Evolutionary conservation across 2,113 vertebrate genomes (phyloP).

Genomic region (Melanerpes formicivorus): DNA sequence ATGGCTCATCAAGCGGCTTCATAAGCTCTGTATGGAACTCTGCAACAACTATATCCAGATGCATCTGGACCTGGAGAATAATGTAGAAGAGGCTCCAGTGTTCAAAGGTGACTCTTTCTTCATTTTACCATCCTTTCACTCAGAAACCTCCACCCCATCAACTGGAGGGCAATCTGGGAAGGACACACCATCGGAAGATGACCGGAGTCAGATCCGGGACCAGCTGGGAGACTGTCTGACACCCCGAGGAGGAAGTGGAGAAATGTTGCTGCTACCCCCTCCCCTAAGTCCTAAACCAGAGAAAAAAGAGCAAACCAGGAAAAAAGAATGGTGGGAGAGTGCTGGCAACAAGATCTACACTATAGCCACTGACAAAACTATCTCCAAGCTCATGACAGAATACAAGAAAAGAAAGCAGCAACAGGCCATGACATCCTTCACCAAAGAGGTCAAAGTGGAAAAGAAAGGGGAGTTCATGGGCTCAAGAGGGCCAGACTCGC

Average conservation of each 20-base stretch:
- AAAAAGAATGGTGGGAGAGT: slow-evolving; percentile 97
- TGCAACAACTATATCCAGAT: slow-evolving; percentile 97
- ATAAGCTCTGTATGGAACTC: slow-evolving; percentile 94
- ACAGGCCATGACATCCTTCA: slow-evolving; percentile 82
- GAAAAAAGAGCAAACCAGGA: slow-evolving; percentile 76
- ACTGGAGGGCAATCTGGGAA: slow-evolving; percentile 84
- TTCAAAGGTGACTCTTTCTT: slow-evolving; percentile 83
- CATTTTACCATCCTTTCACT: slow-evolving; percentile 90
- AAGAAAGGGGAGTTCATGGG: slow-evolving; percentile 76
- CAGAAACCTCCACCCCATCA: slow-evolving; percentile 89
- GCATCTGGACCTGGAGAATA: slow-evolving; percentile 91
- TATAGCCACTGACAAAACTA: slow-evolving; percentile 92
- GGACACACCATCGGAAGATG: slow-evolving; percentile 90
- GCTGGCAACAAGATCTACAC: slow-evolving; percentile 95
- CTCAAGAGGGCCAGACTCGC: slow-evolving; percentile 80
- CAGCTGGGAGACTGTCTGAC: slow-evolving; percentile 71
- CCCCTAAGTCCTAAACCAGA: slow-evolving; percentile 76
- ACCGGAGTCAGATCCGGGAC: slow-evolving; percentile 75
- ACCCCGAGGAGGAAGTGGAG: slow-evolving; percentile 71
- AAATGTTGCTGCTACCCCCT: slow-evolving; percentile 70
- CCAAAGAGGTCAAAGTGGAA: slow-evolving; percentile 85
- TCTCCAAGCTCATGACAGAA: slow-evolving; percentile 93
- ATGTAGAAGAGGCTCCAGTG: slow-evolving; percentile 79
- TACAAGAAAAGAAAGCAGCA: slow-evolving; percentile 94
- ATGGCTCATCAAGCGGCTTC: slow-evolving; percentile 92